Evolutionary conservation across 2,113 vertebrate genomes (phyloP), one percentile per base, ranked within the genome.

Genomic region (Calyptomena viridis): DNA sequence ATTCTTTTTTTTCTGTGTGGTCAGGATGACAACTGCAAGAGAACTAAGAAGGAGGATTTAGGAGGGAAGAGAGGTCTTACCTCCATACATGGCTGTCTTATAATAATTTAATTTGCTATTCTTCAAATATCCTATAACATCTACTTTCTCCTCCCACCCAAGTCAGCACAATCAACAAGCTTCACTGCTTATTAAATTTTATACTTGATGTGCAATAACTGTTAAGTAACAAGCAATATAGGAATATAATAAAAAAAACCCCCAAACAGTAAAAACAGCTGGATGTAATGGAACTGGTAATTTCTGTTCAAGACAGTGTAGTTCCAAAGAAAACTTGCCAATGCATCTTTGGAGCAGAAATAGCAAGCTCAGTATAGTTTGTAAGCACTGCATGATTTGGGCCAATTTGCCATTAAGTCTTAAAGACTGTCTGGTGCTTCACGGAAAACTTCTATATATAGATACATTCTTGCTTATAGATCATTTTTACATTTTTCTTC

Each of bases 401-500:
- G 79, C 40, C 76, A 94, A 90, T 87, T 87, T 73, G 68, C 66
- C 86, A 92, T 82, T 77, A 89, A 95, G 75, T 86, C 92, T 74
- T 84, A 68, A 93, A 80, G 78, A 96, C 44, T 24, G 84, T 81
- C 87, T 95, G 76, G 85, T 94, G 58, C 64, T 96, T 72, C 69
- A 93, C 0, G 66, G 94, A 96, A 96, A 96, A 90, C 24, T 93
- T 96, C 86, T 95, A 94, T 87, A 95, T 84, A 94, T 74, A 96
- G 88, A 94, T n/a, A 82, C 56, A 72, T 72, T 96, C 68, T 81
- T 89, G 53, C 89, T 93, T 95, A 93, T 42, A 94, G 84, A 97
- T 96, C 44, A 83, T 46, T 95, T 95, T 80, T 91, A 74, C 89
- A 87, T 96, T 94, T 95, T n/a, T 94, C 87, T 94, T 95, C 84